Evolutionary conservation across 2,113 vertebrate genomes (phyloP).

Genomic region (Sphaerodactylus townsendi): DNA sequence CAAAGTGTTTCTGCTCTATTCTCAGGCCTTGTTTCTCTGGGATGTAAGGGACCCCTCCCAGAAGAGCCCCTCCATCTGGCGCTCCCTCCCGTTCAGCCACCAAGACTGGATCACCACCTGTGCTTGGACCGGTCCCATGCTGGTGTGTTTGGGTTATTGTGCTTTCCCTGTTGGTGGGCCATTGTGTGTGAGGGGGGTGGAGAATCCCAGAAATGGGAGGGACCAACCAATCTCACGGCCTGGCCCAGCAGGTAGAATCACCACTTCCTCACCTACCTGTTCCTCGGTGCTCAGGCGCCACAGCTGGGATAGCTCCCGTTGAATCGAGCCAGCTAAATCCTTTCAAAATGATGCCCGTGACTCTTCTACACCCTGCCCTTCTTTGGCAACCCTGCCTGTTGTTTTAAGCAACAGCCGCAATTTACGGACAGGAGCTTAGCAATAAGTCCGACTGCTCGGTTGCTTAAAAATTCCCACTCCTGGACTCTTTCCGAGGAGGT

Average conservation of each 20-base stretch:
- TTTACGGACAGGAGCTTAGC: too few species aligned
- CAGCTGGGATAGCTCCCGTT: too few species aligned
- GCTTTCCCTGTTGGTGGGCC: not conserved
- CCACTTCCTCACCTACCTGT: not conserved
- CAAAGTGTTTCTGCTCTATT: not conserved
- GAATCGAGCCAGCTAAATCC: too few species aligned
- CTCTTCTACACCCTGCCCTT: too few species aligned
- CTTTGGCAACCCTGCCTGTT: too few species aligned
- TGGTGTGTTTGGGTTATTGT: slow-evolving; percentile 57
- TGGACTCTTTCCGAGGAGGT: too few species aligned
- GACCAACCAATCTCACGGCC: too few species aligned
- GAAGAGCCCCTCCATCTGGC: slow-evolving; percentile 63
- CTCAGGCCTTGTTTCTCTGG: slow-evolving; percentile 65
- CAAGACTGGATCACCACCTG: slow-evolving; percentile 88
- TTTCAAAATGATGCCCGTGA: too few species aligned
- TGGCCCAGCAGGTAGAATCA: too few species aligned
- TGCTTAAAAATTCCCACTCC: not conserved
- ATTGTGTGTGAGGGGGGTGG: too few species aligned
- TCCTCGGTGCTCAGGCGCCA: too few species aligned
- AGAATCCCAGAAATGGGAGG: not conserved
- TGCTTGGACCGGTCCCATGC: slow-evolving; percentile 73
- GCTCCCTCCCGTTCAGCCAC: slow-evolving; percentile 77
- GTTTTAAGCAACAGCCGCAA: too few species aligned
- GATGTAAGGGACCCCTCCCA: slow-evolving; percentile 58
- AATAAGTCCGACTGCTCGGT: not conserved